Conservation (phyloP, 2,888 invertebrate species). For the Yponomeuta cagnagella region DNA sequence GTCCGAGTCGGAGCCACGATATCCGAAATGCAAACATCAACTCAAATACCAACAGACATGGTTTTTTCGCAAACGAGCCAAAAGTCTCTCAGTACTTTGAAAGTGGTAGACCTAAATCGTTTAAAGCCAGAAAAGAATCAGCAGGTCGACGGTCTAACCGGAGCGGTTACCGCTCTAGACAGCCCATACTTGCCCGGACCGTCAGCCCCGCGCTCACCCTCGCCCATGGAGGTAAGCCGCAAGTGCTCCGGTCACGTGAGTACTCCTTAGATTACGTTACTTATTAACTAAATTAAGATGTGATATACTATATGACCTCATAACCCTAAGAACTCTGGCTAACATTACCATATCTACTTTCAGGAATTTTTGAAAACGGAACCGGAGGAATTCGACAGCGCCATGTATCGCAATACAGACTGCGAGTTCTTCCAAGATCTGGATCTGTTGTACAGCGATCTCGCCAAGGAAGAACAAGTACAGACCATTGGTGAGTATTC, state of each 20-base stretch:
- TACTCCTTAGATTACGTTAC: slow-evolving; percentile 28
- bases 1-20: slow-evolving; percentile 72
- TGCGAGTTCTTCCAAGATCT: slow-evolving; percentile 84
- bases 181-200: slow-evolving; percentile 32
- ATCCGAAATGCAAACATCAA: slow-evolving; percentile 61
- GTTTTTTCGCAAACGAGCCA: slow-evolving; percentile 74
- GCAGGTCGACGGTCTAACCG: slow-evolving; percentile 52
- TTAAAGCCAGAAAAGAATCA: slow-evolving; percentile 65
- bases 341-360: slow-evolving; percentile 44
- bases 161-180: slow-evolving; percentile 56
- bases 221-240: slow-evolving; percentile 59
- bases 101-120: slow-evolving; percentile 71
- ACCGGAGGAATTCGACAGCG: slow-evolving; percentile 53
- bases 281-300: background rate
- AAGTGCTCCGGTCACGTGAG: slow-evolving; percentile 47
- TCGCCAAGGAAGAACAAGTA: slow-evolving; percentile 66
- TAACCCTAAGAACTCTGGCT: slow-evolving; percentile 28
- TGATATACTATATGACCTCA: background rate
- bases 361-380: slow-evolving; percentile 69
- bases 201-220: slow-evolving; percentile 44
- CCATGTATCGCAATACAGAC: slow-evolving; percentile 69
- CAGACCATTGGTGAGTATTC: slow-evolving; percentile 62
- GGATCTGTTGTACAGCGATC: slow-evolving; percentile 75
- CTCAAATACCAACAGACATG: slow-evolving; percentile 69
- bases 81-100: slow-evolving; percentile 68